Evolutionary conservation across 2,888 invertebrate species (phyloP).

Genomic region (Crossocerus cetratus): DNA sequence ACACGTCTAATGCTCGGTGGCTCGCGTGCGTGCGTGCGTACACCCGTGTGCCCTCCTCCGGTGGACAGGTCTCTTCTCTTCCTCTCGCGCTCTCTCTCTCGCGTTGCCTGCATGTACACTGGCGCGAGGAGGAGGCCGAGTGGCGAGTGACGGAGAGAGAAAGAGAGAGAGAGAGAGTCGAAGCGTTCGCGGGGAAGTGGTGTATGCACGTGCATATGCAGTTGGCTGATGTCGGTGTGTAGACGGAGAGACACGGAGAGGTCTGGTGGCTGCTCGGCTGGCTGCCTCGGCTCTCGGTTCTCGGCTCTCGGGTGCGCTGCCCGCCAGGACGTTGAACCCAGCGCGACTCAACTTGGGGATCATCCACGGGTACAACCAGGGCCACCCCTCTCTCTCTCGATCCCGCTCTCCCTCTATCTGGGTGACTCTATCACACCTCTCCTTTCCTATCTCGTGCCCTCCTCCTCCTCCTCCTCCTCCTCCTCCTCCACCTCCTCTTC

Average conservation of each 20-base stretch:
- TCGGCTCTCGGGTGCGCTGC: constrained; percentile 75
- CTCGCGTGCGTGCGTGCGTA: constrained; percentile 15
- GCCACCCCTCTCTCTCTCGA: constrained; percentile 26
- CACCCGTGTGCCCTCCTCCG: constrained; percentile 12
- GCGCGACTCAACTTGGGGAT: constrained; percentile 77
- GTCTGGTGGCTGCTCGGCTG: constrained; percentile 64
- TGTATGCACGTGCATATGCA: constrained; percentile 33
- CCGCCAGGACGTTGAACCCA: constrained; percentile 76
- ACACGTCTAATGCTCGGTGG: neutral
- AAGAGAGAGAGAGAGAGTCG: constrained; percentile 29
- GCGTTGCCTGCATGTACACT: too few relatives aligned
- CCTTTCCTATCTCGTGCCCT: neutral
- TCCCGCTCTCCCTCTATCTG: constrained; percentile 6
- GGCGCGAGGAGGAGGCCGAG: too few relatives aligned
- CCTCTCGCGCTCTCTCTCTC: too few relatives aligned
- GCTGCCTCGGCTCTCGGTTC: constrained; percentile 59
- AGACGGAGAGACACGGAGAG: constrained; percentile 47
- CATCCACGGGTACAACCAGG: constrained; percentile 59
- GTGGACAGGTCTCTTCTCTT: too few relatives aligned
- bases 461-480: neutral
- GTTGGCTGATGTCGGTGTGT: constrained; percentile 37
- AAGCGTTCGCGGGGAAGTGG: constrained; percentile 12
- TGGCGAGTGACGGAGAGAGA: too few relatives aligned
- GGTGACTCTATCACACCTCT: constrained; percentile 17
- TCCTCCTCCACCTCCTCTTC: neutral